Base-by-base conservation (phyloP, 2,888 invertebrate species). In the Tipula unca region DNA sequence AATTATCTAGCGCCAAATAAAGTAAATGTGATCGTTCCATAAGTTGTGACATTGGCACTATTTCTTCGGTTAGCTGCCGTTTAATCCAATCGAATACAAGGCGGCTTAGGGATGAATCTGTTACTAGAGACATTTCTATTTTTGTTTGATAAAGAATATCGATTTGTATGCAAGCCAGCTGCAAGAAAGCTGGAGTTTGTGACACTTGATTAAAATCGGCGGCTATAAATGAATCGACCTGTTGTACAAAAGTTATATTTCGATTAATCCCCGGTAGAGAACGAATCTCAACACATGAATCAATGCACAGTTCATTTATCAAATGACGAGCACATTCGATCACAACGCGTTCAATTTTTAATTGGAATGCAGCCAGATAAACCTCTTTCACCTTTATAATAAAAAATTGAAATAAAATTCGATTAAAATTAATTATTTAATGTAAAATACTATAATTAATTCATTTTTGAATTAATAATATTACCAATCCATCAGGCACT, bases 341-440 rank as follows among this genome's bases (percentile, higher is more conserved):
- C 85, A 95, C 94, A 87, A 95, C 95, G 29, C 94, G 91, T 87
- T 95, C 94, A 92, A 97, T 94, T 89, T 95, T 95, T 88, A 97
- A 92, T 86, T 94, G 93, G 89, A 93, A 93, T 8, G 97, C 96
- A n/a, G 96, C 94, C 89, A 94, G 92, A 92, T 96, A 97, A 86
- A 97, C 94, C 29, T 94, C 93, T 89, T 95, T 94, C 86, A 97
- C 85, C 85, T 85, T 20, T 25, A 39, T 94, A 90, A 39, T 8
- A 29, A 14, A 32, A 32, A 32, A 32, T 32, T 32, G 32, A 32
- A 20, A 14, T 14, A 32, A 14, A 32, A 29, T 84, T 20, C 5
- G 17, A 54, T 54, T 54, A 54, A 54, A 17, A 36, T 32, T 32
- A 6, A 20, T 32, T 35, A 35, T 1, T 13, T 85, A 5, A 36